Base-by-base conservation (phyloP, 2,888 invertebrate genomes). In the Carabus problematicus region DNA sequence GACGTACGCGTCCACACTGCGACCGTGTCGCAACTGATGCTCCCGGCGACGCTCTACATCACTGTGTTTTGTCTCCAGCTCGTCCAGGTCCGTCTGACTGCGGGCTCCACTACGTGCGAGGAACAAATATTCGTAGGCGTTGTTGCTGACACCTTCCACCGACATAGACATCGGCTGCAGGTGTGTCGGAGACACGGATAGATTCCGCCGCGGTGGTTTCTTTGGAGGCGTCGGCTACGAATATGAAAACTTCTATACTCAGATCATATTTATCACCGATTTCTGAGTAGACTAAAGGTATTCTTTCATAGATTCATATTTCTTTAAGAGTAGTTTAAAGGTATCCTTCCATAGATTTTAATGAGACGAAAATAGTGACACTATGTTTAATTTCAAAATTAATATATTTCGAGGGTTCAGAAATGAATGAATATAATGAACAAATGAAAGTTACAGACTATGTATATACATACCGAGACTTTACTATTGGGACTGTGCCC, bases 171-270 rank as follows among this genome's bases (percentile, higher is more conserved):
- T 85, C 43, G 86, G 84, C 73, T 86, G 85, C 58, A 87, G 79
- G 78, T 94, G 93, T 39, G 93, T 94, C 19, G 94, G 94, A 14
- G 94, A 94, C 71, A 93, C 91, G 11, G 93, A 93, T 66, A 94
- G 85, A 81, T 94, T 94, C 74, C 94, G 85, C 61, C 95, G 86
- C 1, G 95, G 95, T 71, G 95, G 94, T 82, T 95, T 95, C 84
- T 94, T 94, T 56, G 94, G 94, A 66, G 94, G 93, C 66, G 91
- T 92, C 61, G 92, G 91, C 91, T 91, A 85, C 54, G 81, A 29
- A 29, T 29, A 29, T 29, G 3, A 29, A 29, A 29, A 29, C 2
- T 29, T 29, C 12, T 45, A 45, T 1, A 45, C 45, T 45, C 3
- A 11, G 14, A 12, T 12, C 11, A 45, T 11, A 6, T 45, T 29